phyloP scores from a whole-genome alignment of 92 coral and sea anemone genomes.

The Parazoanthus atlanticus region DNA sequence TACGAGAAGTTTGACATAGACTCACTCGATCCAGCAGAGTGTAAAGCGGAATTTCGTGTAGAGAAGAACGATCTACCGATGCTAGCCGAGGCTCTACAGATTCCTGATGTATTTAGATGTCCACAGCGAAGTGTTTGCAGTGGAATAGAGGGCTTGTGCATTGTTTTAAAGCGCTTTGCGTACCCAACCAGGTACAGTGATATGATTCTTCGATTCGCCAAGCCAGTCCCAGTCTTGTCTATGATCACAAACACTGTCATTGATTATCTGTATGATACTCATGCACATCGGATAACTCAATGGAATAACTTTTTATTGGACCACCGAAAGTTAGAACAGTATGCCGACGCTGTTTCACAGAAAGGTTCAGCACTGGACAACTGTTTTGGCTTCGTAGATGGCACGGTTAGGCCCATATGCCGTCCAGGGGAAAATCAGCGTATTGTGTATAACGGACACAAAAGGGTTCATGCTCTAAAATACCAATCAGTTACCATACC shows the following conservation, averaged over 20 bases:
- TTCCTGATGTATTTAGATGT: constrained; percentile 8
- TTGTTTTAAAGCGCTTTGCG: constrained; percentile 15
- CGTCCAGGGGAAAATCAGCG: constrained; percentile 20
- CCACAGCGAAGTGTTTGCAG: constrained; percentile 23
- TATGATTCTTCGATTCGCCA: neutral
- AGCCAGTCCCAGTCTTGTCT: no score
- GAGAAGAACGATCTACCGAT: constrained; percentile 14
- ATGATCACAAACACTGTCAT: constrained; percentile 14
- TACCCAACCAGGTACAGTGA: constrained; percentile 18
- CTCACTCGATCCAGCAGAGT: constrained; percentile 5
- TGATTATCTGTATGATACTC: constrained; percentile 18
- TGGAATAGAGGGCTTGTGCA: neutral
- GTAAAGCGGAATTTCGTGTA: constrained; percentile 12
- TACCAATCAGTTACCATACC: no score
- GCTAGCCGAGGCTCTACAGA: neutral
- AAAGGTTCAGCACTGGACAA: constrained; percentile 9
- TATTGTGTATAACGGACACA: neutral
- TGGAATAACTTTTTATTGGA: constrained; percentile 17
- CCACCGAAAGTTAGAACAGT: constrained; percentile 8
- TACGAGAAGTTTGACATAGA: neutral
- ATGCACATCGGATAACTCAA: constrained; percentile 15
- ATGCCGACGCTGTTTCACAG: constrained; percentile 21
- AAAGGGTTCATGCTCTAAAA: neutral
- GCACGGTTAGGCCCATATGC: constrained; percentile 1
- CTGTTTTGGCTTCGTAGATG: constrained; percentile 2